phyloP scores from a whole-genome alignment of 2,888 invertebrate species.

The Phasia obesa region DNA sequence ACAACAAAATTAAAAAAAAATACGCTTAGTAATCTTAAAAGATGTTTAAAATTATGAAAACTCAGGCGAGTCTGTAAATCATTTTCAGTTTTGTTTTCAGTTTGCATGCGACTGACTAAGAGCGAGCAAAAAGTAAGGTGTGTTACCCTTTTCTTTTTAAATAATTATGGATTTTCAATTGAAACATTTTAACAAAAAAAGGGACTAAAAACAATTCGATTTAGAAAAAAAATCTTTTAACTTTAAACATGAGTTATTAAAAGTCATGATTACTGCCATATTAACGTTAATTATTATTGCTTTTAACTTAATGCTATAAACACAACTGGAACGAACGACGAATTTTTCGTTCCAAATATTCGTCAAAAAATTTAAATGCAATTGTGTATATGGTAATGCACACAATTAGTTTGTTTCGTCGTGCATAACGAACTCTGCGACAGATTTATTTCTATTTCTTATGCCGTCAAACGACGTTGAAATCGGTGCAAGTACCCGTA shows the following conservation, averaged over 20 bases:
- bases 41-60: constrained; percentile 35
- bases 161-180: constrained; percentile 55
- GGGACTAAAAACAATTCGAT: constrained; percentile 5
- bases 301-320: too few species aligned
- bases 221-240: neutral
- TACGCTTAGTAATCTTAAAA: constrained; percentile 49
- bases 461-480: too few species aligned
- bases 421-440: too few species aligned
- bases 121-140: constrained; percentile 20
- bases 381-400: too few species aligned
- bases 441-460: too few species aligned
- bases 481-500: too few species aligned
- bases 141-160: constrained; percentile 18
- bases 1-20: constrained; percentile 16
- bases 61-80: neutral
- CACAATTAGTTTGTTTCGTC: too few species aligned
- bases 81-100: neutral
- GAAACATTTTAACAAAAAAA: constrained; percentile 25
- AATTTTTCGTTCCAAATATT: too few species aligned
- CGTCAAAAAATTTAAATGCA: too few species aligned
- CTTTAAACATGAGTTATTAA: constrained; percentile 14
- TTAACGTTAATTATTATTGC: constrained; percentile 33
- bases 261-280: constrained; percentile 23
- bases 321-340: too few species aligned
- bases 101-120: neutral